Evolutionary conservation across 2,113 vertebrate species (phyloP).

Genomic region (Marcusenius ussheri): DNA sequence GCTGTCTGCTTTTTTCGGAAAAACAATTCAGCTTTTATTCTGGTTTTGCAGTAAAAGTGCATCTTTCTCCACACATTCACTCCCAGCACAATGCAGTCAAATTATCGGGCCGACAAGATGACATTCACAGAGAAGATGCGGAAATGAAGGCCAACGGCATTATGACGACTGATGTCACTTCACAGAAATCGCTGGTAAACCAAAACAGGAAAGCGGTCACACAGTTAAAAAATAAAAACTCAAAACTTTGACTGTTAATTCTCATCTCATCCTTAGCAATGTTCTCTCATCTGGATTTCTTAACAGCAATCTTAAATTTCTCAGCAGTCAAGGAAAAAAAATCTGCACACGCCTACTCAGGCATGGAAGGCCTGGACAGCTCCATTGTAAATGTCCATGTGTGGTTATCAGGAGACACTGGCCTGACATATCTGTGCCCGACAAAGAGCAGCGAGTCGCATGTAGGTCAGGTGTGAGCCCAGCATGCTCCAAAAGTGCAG

Average conservation of each 20-base stretch:
- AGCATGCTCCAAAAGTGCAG: background rate
- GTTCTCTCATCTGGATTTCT: background rate
- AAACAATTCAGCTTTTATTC: background rate
- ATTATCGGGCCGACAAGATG: background rate
- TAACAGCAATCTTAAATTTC: background rate
- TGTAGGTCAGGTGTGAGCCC: slow-evolving; percentile 7
- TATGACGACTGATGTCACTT: background rate
- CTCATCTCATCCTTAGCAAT: background rate
- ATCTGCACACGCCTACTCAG: background rate
- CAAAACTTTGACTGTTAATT: background rate
- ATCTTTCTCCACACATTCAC: background rate
- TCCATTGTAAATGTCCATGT: background rate
- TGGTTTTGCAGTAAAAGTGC: background rate
- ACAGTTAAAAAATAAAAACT: background rate
- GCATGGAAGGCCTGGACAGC: background rate
- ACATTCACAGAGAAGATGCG: background rate
- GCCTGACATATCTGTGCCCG: background rate
- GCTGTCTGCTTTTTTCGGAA: background rate
- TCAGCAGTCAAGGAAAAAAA: background rate
- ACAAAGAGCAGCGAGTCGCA: background rate
- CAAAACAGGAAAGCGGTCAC: background rate
- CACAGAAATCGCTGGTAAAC: background rate
- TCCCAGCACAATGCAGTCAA: background rate
- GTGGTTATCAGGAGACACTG: background rate
- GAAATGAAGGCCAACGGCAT: background rate